Evolutionary conservation across 1,140 invertebrate species (phyloP), one percentile per base, ranked within the genome.

Genomic region (Lepidostoma basale): DNA sequence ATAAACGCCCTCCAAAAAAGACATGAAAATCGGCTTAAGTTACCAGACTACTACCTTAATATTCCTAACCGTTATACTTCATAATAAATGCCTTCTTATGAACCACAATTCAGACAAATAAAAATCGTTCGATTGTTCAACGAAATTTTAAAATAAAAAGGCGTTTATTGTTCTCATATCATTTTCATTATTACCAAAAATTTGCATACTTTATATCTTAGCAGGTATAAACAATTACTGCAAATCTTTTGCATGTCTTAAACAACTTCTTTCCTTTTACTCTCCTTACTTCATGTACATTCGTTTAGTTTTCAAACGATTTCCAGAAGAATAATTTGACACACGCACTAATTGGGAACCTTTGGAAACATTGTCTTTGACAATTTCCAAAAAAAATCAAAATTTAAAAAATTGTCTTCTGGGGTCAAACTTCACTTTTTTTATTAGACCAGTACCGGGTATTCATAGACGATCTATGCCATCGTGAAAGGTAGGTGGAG

Each of bases 401-500:
- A 56, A 56, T 22, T 39, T 12, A 2, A 8, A 36, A 56, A 36
- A 36, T 54, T n/a, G 39, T 56, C 47, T 66, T 66, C 63, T 66
- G 63, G 39, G 33, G 33, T 33, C 52, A 18, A 14, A 36, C 14
- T 30, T 28, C 36, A n/a, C 52, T 20, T 18, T 10, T 20, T 22
- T 56, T 22, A 56, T 25, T 66, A 58, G 39, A 36, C 44, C 28
- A 30, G 45, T 56, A 16, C 30, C 58, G 63, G 63, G 63, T 58
- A 66, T 58, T 22, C 36, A 56, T 66, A 66, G 63, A 56, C 23
- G 47, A 64, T 42, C 33, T 36, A 56, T 30, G 4, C 12, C 63
- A 56, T 28, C 47, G 52, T 66, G 14, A 56, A 66, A 66, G 63
- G 63, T 66, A 66, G 63, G 63, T 66, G 26, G 12, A n/a, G n/a